phyloP scores from a whole-genome alignment of 2,888 invertebrate species.

The Melanophora roralis region DNA sequence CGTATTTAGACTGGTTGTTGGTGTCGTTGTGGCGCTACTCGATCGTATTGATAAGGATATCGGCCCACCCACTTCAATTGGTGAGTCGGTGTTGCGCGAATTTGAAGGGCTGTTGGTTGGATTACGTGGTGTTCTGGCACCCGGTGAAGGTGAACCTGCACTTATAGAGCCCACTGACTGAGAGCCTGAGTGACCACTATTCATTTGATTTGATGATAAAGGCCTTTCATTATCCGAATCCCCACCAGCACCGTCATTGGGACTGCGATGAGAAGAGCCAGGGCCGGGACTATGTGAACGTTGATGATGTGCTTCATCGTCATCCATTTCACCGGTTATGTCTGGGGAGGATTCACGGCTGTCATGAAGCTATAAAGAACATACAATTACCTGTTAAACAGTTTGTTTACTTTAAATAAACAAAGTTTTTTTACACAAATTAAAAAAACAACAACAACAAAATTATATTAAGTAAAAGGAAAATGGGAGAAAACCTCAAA shows the following conservation, averaged over 20 bases:
- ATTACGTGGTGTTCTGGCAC: constrained; percentile 74
- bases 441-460: too few relatives aligned
- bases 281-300: constrained; percentile 74
- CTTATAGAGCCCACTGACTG: constrained; percentile 79
- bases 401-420: background rate
- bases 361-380: constrained; percentile 71
- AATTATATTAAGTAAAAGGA: too few relatives aligned
- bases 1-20: constrained; percentile 76
- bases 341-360: constrained; percentile 78
- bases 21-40: constrained; percentile 66
- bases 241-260: constrained; percentile 67
- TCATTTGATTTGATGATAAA: constrained; percentile 75
- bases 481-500: too few relatives aligned
- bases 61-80: constrained; percentile 78
- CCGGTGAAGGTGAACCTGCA: constrained; percentile 77
- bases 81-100: constrained; percentile 81
- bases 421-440: too few relatives aligned
- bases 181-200: constrained; percentile 75
- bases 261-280: constrained; percentile 70
- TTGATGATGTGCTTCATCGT: constrained; percentile 75
- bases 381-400: background rate
- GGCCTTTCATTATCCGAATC: constrained; percentile 77
- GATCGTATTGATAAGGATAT: constrained; percentile 74
- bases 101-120: constrained; percentile 79
- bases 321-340: constrained; percentile 77